phyloP scores from a whole-genome alignment of 1,140 invertebrate species.

The Aphelenchoides besseyi region DNA sequence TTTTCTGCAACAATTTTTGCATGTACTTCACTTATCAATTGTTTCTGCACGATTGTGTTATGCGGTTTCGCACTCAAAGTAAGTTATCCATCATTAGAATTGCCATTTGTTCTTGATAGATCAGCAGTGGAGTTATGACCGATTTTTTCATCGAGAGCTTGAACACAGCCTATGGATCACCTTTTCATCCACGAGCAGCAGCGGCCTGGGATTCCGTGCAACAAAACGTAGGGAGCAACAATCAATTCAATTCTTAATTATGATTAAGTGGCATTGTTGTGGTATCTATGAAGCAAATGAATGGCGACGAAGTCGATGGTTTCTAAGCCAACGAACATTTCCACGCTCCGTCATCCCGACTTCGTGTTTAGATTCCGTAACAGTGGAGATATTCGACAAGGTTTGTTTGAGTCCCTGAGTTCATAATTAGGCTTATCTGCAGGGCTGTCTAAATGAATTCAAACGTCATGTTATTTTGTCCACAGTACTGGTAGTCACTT shows the following conservation, averaged over 20 bases:
- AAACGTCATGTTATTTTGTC: not conserved
- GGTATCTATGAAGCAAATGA: constrained; percentile 5
- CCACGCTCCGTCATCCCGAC: not conserved
- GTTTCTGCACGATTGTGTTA: too few relatives aligned
- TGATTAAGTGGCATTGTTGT: constrained; percentile 9
- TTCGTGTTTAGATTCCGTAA: constrained; percentile 12
- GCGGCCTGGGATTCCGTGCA: constrained; percentile 15
- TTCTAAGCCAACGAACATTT: constrained; percentile 7
- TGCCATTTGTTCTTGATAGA: too few relatives aligned
- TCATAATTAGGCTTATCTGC: not conserved
- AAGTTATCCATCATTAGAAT: too few relatives aligned
- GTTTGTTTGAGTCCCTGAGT: not conserved
- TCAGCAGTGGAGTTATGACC: not conserved
- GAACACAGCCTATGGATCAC: constrained; percentile 11
- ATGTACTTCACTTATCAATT: too few relatives aligned
- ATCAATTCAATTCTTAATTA: not conserved
- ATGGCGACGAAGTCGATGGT: constrained; percentile 8
- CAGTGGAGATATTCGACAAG: not conserved
- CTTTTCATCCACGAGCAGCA: not conserved
- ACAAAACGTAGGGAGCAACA: constrained; percentile 8
- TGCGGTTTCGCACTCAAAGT: too few relatives aligned
- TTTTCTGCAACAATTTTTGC: too few relatives aligned
- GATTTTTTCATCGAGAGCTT: not conserved
- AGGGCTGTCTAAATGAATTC: not conserved
- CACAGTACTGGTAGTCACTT: not conserved